phyloP scores from a whole-genome alignment of 2,797 vertebrate genomes.

The Sardinella longiceps region DNA sequence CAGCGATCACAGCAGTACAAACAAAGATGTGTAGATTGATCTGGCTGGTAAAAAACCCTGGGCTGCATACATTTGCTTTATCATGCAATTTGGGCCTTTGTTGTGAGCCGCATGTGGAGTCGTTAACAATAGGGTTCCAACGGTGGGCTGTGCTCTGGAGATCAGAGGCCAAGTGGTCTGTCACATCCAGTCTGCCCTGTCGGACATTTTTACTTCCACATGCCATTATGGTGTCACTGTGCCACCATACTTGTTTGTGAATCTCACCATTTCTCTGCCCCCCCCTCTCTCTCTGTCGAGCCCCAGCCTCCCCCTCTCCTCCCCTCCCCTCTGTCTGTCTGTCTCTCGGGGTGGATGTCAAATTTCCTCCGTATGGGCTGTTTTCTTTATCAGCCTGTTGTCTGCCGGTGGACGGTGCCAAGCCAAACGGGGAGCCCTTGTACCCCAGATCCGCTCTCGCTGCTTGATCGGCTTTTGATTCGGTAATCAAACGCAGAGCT shows the following conservation, averaged over 20 bases:
- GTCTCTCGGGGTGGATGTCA: neutral
- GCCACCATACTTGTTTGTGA: slow-evolving; percentile 10
- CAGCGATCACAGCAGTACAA: slow-evolving; percentile 16
- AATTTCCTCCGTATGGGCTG: neutral
- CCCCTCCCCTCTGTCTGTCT: neutral
- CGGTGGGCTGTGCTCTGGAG: neutral
- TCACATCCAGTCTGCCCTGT: neutral
- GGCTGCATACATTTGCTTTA: slow-evolving; percentile 15
- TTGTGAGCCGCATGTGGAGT: neutral
- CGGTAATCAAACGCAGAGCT: neutral
- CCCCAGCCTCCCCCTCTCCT: neutral
- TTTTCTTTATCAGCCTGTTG: neutral
- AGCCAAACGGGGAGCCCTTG: slow-evolving; percentile 14
- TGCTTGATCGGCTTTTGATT: slow-evolving; percentile 40
- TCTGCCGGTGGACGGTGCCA: slow-evolving; percentile 17
- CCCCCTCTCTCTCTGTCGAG: neutral
- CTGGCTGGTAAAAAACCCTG: neutral
- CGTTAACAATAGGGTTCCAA: neutral
- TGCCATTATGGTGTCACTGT: neutral
- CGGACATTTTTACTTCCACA: neutral
- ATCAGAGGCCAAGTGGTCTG: neutral
- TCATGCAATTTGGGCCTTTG: neutral
- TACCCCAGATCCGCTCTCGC: slow-evolving; percentile 55
- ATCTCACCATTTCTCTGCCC: neutral
- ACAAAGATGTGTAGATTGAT: slow-evolving; percentile 16